phyloP scores from a whole-genome alignment of 2,113 vertebrate genomes.

The Syngnathus scovelli region DNA sequence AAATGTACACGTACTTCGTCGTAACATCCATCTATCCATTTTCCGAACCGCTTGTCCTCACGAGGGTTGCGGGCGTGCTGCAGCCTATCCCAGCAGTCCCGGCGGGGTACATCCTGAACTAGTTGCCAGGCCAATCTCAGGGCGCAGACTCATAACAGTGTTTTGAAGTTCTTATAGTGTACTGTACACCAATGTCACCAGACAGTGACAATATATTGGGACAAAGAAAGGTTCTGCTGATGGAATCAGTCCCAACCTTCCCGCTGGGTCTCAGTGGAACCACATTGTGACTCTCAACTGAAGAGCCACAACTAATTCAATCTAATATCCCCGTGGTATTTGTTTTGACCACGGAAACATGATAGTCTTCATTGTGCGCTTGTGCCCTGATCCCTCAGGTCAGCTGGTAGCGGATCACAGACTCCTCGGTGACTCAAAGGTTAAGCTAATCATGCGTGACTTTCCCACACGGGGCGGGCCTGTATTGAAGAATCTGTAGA shows the following conservation, averaged over 20 bases:
- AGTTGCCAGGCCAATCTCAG: too few species aligned
- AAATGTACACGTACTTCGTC: too few species aligned
- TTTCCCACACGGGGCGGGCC: conserved; percentile 43
- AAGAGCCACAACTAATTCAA: conserved; percentile 63
- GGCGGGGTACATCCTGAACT: too few species aligned
- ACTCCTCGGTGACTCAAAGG: conserved; percentile 53
- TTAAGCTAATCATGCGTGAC: conserved; percentile 68
- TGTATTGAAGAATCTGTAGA: conserved; percentile 48
- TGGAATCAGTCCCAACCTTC: conserved; percentile 1
- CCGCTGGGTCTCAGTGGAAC: conserved; percentile 47
- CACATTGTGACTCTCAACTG: conserved; percentile 37
- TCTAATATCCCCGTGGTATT: conserved; percentile 63
- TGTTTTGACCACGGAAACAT: conserved; percentile 58
- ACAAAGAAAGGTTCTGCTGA: neutral
- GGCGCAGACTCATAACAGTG: too few species aligned
- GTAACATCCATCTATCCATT: too few species aligned
- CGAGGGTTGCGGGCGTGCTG: too few species aligned
- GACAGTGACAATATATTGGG: neutral
- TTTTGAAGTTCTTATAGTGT: neutral
- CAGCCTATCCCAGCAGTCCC: too few species aligned
- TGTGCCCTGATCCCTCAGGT: conserved; percentile 57
- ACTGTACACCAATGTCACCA: neutral
- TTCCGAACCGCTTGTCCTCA: too few species aligned
- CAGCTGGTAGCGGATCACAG: conserved; percentile 68
- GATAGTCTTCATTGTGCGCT: conserved; percentile 65